Conservation (phyloP, 2,888 invertebrate species). For the Leptinotarsa peninsularis region DNA sequence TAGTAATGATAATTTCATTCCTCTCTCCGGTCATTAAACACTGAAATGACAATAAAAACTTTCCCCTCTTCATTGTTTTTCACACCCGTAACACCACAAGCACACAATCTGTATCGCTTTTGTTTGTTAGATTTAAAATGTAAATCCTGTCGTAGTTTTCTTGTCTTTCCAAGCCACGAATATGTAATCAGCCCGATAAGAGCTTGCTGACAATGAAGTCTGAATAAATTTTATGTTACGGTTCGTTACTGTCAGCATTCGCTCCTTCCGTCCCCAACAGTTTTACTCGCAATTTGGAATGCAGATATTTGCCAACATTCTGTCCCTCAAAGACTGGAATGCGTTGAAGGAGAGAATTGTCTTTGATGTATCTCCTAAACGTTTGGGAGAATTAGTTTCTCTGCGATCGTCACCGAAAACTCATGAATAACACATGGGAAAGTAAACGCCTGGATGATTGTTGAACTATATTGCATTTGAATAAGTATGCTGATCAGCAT, state of each 20-base stretch:
- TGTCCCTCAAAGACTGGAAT: not conserved
- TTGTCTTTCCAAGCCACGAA: slow-evolving; percentile 26
- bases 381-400: no score
- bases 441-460: no score
- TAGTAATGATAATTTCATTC: not conserved
- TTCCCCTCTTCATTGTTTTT: not conserved
- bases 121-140: slow-evolving; percentile 48
- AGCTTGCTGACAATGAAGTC: slow-evolving; percentile 37
- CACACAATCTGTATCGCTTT: slow-evolving; percentile 41
- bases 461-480: no score
- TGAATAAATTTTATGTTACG: slow-evolving; percentile 24
- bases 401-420: no score
- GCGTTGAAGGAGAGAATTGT: not conserved
- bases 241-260: slow-evolving; percentile 25
- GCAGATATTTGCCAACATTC: slow-evolving; percentile 13
- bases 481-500: no score
- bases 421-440: no score
- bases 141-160: slow-evolving; percentile 43
- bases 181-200: slow-evolving; percentile 45
- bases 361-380: not conserved
- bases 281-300: not conserved
- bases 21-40: not conserved
- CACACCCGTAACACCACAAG: slow-evolving; percentile 23
- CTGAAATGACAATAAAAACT: not conserved
- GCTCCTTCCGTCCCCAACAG: not conserved